Evolutionary conservation across 2,797 vertebrate genomes (phyloP).

Genomic region (Prionace glauca): DNA sequence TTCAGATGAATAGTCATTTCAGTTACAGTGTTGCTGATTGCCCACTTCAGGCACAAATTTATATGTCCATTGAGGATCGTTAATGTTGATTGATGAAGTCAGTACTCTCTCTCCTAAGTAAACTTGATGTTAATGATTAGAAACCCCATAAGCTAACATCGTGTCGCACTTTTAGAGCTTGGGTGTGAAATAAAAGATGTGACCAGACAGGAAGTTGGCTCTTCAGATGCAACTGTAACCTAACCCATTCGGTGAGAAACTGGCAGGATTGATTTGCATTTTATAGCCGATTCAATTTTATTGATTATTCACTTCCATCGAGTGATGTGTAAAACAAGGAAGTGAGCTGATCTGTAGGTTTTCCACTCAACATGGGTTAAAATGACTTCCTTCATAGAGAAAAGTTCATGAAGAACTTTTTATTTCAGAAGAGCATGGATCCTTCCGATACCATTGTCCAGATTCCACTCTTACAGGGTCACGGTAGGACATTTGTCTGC

Average conservation of each 20-base stretch:
- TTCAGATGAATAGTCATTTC: neutral
- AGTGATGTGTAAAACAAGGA: neutral
- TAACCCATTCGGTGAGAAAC: neutral
- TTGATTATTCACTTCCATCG: neutral
- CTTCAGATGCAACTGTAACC: neutral
- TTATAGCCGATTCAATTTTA: neutral
- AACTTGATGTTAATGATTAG: neutral
- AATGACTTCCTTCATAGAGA: neutral
- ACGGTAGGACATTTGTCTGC: neutral
- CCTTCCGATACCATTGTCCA: neutral
- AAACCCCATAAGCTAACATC: neutral
- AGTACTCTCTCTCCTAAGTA: neutral
- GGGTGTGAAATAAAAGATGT: neutral
- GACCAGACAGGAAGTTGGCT: neutral
- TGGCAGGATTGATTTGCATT: neutral
- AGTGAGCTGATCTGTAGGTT: neutral
- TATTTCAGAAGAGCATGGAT: neutral
- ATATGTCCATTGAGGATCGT: neutral
- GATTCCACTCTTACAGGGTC: neutral
- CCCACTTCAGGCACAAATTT: constrained; percentile 6
- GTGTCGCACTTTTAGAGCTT: neutral
- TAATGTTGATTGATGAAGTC: constrained; percentile 5
- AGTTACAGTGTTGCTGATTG: neutral
- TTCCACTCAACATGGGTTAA: neutral
- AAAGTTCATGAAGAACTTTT: neutral